Evolutionary conservation across 1,140 invertebrate genomes (phyloP), one percentile per base, ranked within the genome.

Genomic region (Drosophila bocqueti): DNA sequence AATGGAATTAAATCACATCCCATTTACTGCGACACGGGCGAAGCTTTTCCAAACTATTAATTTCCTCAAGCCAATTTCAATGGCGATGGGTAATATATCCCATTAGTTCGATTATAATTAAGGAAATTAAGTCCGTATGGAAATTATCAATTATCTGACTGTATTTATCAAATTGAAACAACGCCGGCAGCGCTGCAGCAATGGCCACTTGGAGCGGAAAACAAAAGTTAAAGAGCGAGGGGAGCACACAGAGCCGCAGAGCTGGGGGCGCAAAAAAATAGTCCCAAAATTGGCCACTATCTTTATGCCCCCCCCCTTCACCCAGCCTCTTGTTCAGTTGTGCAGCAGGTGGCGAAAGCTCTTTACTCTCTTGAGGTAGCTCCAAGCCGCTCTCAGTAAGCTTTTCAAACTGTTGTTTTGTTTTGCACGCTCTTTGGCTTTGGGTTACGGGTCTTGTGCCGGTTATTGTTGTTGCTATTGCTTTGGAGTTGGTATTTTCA

Each of bases 321-420:
- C 40, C 36, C 18, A 24, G 64, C 46, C 60, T 64, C 34, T 13
- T 15, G 5, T 81, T 72, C 72, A 77, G 49, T 54, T 66, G 36
- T 84, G 66, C 66, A 79, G 78, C 84, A 89, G 84, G 84, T 89
- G 84, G 57, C 64, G 26, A 87, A 74, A 87, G 83, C 76, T 83
- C 46, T 43, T 18, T 16, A 49, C 60, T 66, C 57, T 55, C 54
- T 71, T 18, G n/a, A n/a, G 13, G 10, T 18, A 4, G 26, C 13
- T 13, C 21, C 15, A 24, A 9, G 15, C 4, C 16, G 34, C 50
- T 66, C 60, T 62, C 40, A 26, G 40, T 26, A 57, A 90, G 84
- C 81, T 84, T 89, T 90, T 58, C 45, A 46, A 89, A 64, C 67
- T 61, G 60, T 85, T 79, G 64, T 73, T 78, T 86, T 72, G 76